Conservation (phyloP, 2,888 invertebrate genomes). For the Odiellus spinosus region DNA sequence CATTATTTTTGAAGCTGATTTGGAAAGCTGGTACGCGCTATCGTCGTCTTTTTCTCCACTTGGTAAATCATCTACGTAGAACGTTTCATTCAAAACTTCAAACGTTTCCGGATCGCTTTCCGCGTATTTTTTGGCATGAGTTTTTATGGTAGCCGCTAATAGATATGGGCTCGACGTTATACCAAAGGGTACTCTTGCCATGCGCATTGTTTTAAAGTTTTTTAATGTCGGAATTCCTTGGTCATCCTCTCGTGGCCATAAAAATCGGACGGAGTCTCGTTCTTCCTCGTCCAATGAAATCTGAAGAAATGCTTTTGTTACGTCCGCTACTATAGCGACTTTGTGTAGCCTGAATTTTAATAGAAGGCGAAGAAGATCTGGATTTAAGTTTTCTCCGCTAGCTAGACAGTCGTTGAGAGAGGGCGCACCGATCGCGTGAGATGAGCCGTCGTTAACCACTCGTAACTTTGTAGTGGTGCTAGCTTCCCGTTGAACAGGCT, state of each 20-base stretch:
- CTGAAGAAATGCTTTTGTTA: slow-evolving; percentile 8
- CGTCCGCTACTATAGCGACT: slow-evolving; percentile 5
- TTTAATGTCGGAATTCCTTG: neutral
- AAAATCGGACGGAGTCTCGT: slow-evolving; percentile 2
- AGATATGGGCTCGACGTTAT: too few species aligned
- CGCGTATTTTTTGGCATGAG: too few species aligned
- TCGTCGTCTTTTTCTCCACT: too few species aligned
- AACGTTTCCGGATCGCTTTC: too few species aligned
- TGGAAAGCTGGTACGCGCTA: too few species aligned
- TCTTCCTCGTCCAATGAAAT: slow-evolving; percentile 2
- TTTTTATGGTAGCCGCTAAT: too few species aligned
- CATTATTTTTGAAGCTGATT: too few species aligned
- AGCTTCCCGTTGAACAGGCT: slow-evolving; percentile 4
- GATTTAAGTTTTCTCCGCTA: slow-evolving; percentile 5
- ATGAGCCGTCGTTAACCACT: slow-evolving; percentile 9
- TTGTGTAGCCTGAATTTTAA: slow-evolving; percentile 9
- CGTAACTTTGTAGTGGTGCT: slow-evolving; percentile 2
- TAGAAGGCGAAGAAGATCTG: neutral
- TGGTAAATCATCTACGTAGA: too few species aligned
- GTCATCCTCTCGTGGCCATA: neutral
- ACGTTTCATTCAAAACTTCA: too few species aligned
- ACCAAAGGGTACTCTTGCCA: too few species aligned
- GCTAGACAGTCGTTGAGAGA: slow-evolving; percentile 7
- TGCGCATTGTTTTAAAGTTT: too few species aligned
- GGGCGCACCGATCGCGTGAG: neutral